Base-by-base conservation (phyloP, 2,113 vertebrate genomes). In the Oceanodroma tethys region DNA sequence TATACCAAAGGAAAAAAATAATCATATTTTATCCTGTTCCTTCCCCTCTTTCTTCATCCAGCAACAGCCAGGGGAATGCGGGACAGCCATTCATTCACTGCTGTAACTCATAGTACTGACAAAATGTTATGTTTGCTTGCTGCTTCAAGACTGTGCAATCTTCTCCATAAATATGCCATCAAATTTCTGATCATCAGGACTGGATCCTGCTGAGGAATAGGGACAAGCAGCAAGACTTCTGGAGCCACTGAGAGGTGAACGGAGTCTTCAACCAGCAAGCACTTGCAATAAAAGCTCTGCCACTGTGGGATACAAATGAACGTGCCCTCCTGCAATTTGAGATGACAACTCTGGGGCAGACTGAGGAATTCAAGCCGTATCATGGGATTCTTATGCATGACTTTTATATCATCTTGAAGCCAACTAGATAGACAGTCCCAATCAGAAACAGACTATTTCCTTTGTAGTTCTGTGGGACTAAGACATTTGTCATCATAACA, bases 211-310 rank as follows among this genome's bases (percentile, higher is more conserved):
- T 66, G 89, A 85, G 59, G 25, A 86, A 55, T 2, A 76, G 32
- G 67, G 79, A 86, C 63, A 93, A 92, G 16, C 29, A 95, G 45
- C 40, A 94, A 71, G 88, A 76, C 18, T 86, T 93, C 74, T 96
- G 66, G 52, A 93, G 47, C 40, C 74, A 68, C 53, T 65, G 53
- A 56, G 25, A 88, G 50, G 38, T 73, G 38, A 96, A 90, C 2
- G 2, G 3, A 66, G 13, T 2, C 58, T 90, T 92, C 87, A 73
- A 48, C 9, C 45, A 83, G 27, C 22, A 70, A 94, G 12, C 11
- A 58, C 42, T 86, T 73, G 45, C 42, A 92, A 62, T 50, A 52
- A 94, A 95, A 63, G 3, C 13, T 80, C 65, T 80, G 30, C 16
- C 60, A 56, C 74, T 43, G 65, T 0, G 0, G 66, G 38, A 73